Evolutionary conservation across 1,140 invertebrate genomes (phyloP), one percentile per base, ranked within the genome.

Genomic region (Lucilia cuprina): DNA sequence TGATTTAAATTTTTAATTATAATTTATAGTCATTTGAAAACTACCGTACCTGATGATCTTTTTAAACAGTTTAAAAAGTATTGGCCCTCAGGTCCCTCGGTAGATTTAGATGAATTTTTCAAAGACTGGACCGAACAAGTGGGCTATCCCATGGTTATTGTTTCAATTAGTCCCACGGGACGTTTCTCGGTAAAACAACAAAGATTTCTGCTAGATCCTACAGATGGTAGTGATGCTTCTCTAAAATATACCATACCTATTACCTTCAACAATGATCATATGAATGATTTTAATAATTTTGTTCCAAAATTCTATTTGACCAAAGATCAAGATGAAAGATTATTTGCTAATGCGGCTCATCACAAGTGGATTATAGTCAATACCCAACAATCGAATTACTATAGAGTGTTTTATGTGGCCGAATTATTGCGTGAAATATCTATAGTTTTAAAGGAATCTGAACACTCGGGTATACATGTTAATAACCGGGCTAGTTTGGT

Each of bases 51-150:
- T 2, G 25, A 50, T 0, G 83, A 88, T 49, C 74, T 90, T 12
- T 87, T 89, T 74, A 47, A 83, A 47, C 84, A 86, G 50, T 84
- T 87, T 2, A 85, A 83, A 21, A 19, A 82, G 0, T n/a, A 88
- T 17, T 89, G 87, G 87, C 84, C 88, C 14, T 0, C 0, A 0
- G 30, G 25, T 2, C 84, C 83, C 21, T 5, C 49, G 9, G 84
- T 88, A 1, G 49, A 88, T 83, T 75, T 88, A 21, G 82, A 84
- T n/a, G 19, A 88, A 8, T 88, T 89, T 55, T 86, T 88, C 12
- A 30, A 96, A 82, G 97, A 97, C 0, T 99, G 97, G 96, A 97
- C 96, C 0, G 92, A 93, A 25, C 97, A 99, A 92, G 98, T 96
- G 94, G 97, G 97, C 2, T 98, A 94, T 88, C 97, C 98, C 0